Conservation (phyloP, 1,140 invertebrate genomes). For the Tetragonula clypearis region DNA sequence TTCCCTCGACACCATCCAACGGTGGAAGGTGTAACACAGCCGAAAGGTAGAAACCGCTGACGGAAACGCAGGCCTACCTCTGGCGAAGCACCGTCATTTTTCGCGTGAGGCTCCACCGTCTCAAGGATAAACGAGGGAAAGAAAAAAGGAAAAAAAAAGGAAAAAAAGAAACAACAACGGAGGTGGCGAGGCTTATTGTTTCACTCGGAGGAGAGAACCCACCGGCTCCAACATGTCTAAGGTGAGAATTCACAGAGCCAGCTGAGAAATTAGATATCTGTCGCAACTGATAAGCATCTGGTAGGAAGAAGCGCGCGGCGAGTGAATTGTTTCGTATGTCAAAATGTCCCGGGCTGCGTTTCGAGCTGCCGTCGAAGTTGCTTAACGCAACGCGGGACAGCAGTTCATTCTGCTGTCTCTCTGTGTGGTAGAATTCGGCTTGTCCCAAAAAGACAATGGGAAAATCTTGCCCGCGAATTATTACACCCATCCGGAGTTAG, state of each 20-base stretch:
- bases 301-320: constrained; percentile 19
- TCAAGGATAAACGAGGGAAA: constrained; percentile 46
- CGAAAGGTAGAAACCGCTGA: constrained; percentile 5
- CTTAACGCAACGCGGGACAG: not conserved
- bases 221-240: constrained; percentile 39
- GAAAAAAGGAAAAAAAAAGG: not conserved
- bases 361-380: not conserved
- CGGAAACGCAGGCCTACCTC: not conserved
- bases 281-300: constrained; percentile 49
- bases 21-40: constrained; percentile 51
- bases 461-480: not conserved
- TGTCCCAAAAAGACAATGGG: not conserved
- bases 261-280: constrained; percentile 38
- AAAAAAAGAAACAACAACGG: no score
- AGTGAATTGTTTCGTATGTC: constrained; percentile 20
- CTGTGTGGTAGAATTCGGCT: not conserved
- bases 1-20: constrained; percentile 72
- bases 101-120: constrained; percentile 32
- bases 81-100: constrained; percentile 1
- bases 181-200: constrained; percentile 26
- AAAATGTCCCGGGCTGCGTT: not conserved
- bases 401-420: not conserved
- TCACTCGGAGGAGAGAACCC: not conserved
- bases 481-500: not conserved
- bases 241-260: constrained; percentile 20